Evolutionary conservation across 2,888 invertebrate genomes (phyloP).

Genomic region (Ceraclea dissimilis): DNA sequence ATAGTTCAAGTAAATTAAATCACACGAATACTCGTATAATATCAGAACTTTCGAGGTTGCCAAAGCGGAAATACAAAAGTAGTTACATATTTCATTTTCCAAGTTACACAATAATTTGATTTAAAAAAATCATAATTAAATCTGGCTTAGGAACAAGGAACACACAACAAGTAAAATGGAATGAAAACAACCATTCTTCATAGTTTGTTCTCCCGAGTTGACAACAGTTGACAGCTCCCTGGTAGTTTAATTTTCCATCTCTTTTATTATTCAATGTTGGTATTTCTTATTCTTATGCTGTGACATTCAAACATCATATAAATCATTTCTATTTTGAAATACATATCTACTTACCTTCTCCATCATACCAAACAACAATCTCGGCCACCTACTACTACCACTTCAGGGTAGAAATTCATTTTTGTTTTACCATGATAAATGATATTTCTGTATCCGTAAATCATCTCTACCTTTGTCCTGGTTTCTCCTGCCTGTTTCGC

Average conservation of each 20-base stretch:
- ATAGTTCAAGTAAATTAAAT: too few relatives aligned
- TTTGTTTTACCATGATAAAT: conserved; percentile 15
- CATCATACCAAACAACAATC: conserved; percentile 9
- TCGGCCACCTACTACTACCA: not conserved
- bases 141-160: not conserved
- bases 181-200: not conserved
- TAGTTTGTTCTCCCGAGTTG: conserved; percentile 3
- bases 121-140: not conserved
- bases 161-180: not conserved
- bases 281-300: not conserved
- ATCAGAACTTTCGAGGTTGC: too few relatives aligned
- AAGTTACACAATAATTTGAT: too few relatives aligned
- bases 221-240: conserved; percentile 7
- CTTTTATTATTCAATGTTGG: not conserved
- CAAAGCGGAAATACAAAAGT: too few relatives aligned
- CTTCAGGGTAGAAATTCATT: conserved; percentile 1
- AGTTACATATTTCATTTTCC: too few relatives aligned
- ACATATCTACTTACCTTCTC: conserved; percentile 2
- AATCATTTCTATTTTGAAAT: conserved; percentile 7
- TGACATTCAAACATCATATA: conserved; percentile 15
- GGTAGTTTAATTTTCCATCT: conserved; percentile 1
- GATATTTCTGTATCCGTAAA: conserved; percentile 1
- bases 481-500: not conserved
- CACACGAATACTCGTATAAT: too few relatives aligned
- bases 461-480: not conserved